Evolutionary conservation across 2,797 vertebrate genomes (phyloP).

Genomic region (Syncerus caffer): DNA sequence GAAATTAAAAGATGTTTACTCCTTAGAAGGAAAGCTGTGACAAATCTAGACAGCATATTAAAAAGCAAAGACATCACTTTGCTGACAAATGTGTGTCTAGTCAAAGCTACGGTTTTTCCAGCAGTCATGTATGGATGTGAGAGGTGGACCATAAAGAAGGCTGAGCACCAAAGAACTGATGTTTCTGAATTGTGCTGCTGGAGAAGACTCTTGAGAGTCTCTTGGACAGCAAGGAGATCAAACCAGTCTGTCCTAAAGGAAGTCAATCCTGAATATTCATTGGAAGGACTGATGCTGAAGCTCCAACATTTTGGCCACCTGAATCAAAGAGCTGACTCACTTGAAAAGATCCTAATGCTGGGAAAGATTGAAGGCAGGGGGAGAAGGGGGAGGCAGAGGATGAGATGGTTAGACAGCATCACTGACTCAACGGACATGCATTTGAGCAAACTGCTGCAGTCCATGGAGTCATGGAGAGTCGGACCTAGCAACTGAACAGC

Average conservation of each 20-base stretch:
- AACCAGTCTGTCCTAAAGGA: neutral
- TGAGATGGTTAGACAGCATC: neutral
- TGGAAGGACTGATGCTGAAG: neutral
- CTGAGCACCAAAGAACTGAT: neutral
- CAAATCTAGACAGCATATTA: neutral
- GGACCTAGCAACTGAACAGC: neutral
- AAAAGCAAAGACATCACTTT: neutral
- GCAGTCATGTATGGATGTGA: neutral
- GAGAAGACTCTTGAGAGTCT: neutral
- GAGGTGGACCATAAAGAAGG: neutral
- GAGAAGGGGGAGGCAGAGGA: neutral
- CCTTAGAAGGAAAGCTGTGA: neutral
- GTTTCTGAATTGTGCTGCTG: neutral
- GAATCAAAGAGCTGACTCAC: neutral
- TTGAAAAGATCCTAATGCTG: neutral
- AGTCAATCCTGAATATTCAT: neutral
- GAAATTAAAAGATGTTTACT: neutral
- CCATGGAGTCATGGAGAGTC: neutral
- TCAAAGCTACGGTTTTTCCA: neutral
- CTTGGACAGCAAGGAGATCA: neutral
- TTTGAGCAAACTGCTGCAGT: neutral
- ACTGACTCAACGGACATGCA: neutral
- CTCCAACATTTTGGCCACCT: neutral
- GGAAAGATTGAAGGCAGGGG: neutral
- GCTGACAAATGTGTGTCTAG: neutral